Evolutionary conservation across 2,113 vertebrate genomes (phyloP), one percentile per base, ranked within the genome.

Genomic region (Crotophaga sulcirostris): DNA sequence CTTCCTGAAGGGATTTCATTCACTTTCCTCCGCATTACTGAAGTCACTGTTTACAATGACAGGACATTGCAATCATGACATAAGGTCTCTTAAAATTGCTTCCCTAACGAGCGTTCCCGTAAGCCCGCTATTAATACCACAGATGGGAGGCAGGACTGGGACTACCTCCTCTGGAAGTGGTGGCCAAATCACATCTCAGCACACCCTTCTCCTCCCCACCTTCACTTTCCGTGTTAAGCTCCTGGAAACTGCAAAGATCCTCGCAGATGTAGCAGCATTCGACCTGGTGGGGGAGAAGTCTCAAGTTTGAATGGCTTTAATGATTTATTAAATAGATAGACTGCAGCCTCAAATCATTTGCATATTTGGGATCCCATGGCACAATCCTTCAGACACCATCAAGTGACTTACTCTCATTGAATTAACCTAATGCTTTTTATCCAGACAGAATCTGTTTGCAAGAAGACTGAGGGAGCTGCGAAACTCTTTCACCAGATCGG

Each of bases 31-130:
- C 86, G 72, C 33, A 64, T 66, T 89, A 82, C 23, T 88, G 76
- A 89, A 90, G 44, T 87, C 63, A 67, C 14, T 15, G 54, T 82
- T 70, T 69, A 92, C 70, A 94, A 90, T 31, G 49, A 72, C 84
- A 97, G 87, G 92, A 94, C 82, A 54, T 6, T 31, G 77, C 55
- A 93, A 62, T 83, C 91, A 83, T 62, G 47, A 94, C 56, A 87
- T 62, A 75, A 49, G 42, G 69, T 59, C 56, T 68, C 82, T 83
- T 66, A 24, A 38, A 72, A 85, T 19, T 13, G 51, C 80, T 51
- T 72, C 64, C 25, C 9, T 63, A 52, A 49, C 44, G 10, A 58
- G 36, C 17, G 1, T 64, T 89, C 60, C n/a, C 3, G 13, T 55
- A 45, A 92, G 36, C 31, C 23, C 83, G 84, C 42, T 70, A 58